phyloP scores from a whole-genome alignment of 2,797 vertebrate species.

The Bucorvus abyssinicus region DNA sequence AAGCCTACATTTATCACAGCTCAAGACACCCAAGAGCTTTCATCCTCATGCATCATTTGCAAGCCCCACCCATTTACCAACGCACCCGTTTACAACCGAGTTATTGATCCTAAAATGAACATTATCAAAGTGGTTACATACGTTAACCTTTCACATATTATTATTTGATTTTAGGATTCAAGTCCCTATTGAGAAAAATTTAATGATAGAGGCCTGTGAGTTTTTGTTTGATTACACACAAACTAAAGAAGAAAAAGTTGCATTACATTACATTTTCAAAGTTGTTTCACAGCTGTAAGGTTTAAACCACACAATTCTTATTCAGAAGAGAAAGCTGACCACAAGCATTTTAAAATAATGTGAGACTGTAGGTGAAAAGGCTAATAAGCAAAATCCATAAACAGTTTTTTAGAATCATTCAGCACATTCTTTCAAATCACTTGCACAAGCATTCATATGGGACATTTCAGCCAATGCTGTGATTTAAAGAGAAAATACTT shows the following conservation, averaged over 20 bases:
- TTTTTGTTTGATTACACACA: neutral
- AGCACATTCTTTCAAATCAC: neutral
- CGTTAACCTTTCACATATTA: neutral
- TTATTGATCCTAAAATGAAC: neutral
- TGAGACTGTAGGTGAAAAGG: neutral
- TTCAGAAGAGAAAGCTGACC: neutral
- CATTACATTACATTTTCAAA: neutral
- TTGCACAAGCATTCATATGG: neutral
- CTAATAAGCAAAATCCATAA: neutral
- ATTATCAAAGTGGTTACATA: neutral
- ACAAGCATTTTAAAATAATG: neutral
- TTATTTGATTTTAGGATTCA: neutral
- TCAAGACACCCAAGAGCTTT: neutral
- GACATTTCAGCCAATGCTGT: neutral
- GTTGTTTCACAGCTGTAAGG: neutral
- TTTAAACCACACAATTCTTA: neutral
- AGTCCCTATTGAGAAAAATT: neutral
- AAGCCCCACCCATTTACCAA: too few relatives aligned
- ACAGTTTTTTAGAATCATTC: neutral
- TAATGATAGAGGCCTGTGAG: neutral
- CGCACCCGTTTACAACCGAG: neutral
- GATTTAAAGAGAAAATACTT: constrained; percentile 15
- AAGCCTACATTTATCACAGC: neutral
- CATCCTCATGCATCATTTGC: neutral
- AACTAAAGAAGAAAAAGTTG: neutral